Base-by-base conservation (phyloP, 1,140 invertebrate genomes). In the Cataglyphis hispanica region DNA sequence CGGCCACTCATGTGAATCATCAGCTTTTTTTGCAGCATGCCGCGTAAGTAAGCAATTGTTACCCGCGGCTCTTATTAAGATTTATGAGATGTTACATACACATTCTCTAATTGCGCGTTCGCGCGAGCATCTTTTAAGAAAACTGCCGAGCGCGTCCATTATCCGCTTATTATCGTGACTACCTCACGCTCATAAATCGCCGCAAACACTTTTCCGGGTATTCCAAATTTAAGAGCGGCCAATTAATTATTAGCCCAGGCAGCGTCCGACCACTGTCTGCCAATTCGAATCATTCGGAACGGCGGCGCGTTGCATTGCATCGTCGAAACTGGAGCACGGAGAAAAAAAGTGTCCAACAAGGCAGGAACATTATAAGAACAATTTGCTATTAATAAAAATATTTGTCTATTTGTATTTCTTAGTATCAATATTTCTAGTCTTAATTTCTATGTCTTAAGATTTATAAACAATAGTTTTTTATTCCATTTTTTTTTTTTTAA, bases 41-140 rank as follows among this genome's bases (percentile, higher is more conserved):
- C 58, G 66, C 81, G 87, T 89, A 87, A 89, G 84, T 89, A 89
- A 89, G 87, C 87, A 89, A 89, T 89, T 87, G 78, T 89, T 89
- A 89, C 74, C 25, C 78, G 77, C 72, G 67, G 64, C 64, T 89
- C 86, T 89, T 89, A 89, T 89, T 89, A 78, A 89, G 88, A 89
- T 89, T 89, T 89, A 89, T 89, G 84, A 85, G 87, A 77, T 77
- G 58, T 66, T 87, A 60, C 67, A 34, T 86, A 75, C 56, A n/a
- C 61, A 60, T 88, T 83, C 78, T 74, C 81, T 89, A 89, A 89
- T 89, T 89, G 87, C 64, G 16, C 31, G 56, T 25, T 53, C 31
- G 86, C 34, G 31, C 50, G 22, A 22, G 61, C 77, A 27, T 27
- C 40, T 81, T 83, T 81, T 72, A 83, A 64, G 66, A 86, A 86